Base-by-base conservation (phyloP, 2,113 vertebrate species). In the Rhabdomys dilectus region DNA sequence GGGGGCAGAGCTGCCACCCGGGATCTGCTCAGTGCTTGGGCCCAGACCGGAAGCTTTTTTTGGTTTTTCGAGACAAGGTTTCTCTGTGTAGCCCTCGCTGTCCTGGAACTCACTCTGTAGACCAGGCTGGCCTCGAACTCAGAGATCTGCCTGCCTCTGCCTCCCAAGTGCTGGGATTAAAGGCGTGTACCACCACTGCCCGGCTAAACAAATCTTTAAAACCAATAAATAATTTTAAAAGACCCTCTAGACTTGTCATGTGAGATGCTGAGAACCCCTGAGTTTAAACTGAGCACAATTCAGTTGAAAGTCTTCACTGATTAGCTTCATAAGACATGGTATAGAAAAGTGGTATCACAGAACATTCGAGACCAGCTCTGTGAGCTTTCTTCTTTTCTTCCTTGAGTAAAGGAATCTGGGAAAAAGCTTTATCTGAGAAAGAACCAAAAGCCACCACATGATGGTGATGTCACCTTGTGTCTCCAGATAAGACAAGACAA, bases 351-450 rank as follows among this genome's bases (percentile, higher is more conserved):
- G 87, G 72, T 92, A 21, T 84, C 60, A 88, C 90, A 80, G 81
- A 92, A 64, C 87, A 95, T 64, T 80, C 72, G 31, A 97, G 94
- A 88, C 90, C 0, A 85, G 29, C 17, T 77, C 76, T 21, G 64
- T 34, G 56, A 80, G 87, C 80, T 66, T 64, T 89, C 75, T 75
- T 60, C 62, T 92, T 73, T 45, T 81, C 85, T 84, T 93, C 73
- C 53, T 75, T 60, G 60, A 36, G n/a, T 31, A 10, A 53, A 51
- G 24, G 19, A 45, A 34, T 87, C 48, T 88, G 29, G 42, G 68
- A 85, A 80, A 2, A 6, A 16, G 13, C 45, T 89, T 36, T 72
- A 77, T 70, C 4, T 64, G 70, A 92, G 88, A 84, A 85, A 86
- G 62, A 94, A 56, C 8, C 76, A 78, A 70, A 58, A 26, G 36